phyloP scores from a whole-genome alignment of 2,113 vertebrate genomes.

The Spheniscus mendiculus region DNA sequence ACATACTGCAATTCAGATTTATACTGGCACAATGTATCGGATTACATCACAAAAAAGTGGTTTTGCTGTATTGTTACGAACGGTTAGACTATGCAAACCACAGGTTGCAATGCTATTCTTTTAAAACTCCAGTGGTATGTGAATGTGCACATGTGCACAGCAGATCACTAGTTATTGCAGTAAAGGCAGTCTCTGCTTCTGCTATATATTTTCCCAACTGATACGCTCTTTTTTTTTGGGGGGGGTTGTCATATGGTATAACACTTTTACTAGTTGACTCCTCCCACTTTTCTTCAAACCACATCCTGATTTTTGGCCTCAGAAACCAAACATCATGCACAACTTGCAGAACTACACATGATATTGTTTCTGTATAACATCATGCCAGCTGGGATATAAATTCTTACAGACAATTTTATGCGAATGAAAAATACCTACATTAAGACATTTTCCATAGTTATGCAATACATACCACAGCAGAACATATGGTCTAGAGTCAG shows the following conservation, averaged over 20 bases:
- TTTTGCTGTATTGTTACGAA: background rate
- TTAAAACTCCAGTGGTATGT: background rate
- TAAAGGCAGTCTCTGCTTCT: background rate
- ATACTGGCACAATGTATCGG: background rate
- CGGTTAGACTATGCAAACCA: background rate
- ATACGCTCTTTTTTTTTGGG: background rate
- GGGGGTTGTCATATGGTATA: slow-evolving; percentile 41
- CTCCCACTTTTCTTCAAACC: slow-evolving; percentile 57
- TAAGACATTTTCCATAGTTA: slow-evolving; percentile 65
- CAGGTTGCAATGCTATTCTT: background rate
- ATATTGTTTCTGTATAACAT: slow-evolving; percentile 67
- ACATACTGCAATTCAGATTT: background rate
- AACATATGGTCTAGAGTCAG: slow-evolving; percentile 35
- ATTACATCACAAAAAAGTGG: background rate
- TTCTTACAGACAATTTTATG: slow-evolving; percentile 71
- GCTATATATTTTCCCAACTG: slow-evolving; percentile 5
- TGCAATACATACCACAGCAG: slow-evolving; percentile 25
- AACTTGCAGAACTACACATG: slow-evolving; percentile 56
- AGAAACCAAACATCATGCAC: slow-evolving; percentile 57
- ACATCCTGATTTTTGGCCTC: slow-evolving; percentile 64
- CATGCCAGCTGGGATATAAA: slow-evolving; percentile 64
- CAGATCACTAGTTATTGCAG: slow-evolving; percentile 36
- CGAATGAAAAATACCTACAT: slow-evolving; percentile 64
- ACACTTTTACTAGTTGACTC: slow-evolving; percentile 59
- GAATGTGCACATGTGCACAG: slow-evolving; percentile 3